Conservation (phyloP, 1,140 invertebrate genomes). For the Danaus melanippus region DNA sequence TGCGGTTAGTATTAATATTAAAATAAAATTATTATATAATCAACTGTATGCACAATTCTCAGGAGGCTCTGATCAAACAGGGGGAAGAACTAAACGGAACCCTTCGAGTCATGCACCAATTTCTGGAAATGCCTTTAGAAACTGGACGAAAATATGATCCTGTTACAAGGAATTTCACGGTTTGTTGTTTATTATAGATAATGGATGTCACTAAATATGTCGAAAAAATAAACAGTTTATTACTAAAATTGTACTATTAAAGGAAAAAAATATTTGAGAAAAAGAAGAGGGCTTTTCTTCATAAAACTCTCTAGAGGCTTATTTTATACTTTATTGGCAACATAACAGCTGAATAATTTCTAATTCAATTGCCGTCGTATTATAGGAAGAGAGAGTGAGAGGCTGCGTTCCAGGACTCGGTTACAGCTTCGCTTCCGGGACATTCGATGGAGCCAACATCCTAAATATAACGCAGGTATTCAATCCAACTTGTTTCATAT, state of each 20-base stretch:
- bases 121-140: slow-evolving; percentile 85
- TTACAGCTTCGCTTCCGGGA: slow-evolving; percentile 95
- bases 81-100: slow-evolving; percentile 79
- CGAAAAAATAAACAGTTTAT: no score
- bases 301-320: no score
- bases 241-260: no score
- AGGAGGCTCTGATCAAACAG: slow-evolving; percentile 39
- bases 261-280: no score
- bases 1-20: not conserved
- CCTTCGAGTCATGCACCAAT: slow-evolving; percentile 84
- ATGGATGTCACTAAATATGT: not conserved
- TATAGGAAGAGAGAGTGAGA: slow-evolving; percentile 68
- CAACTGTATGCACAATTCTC: slow-evolving; percentile 9
- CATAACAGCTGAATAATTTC: no score
- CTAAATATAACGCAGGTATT: slow-evolving; percentile 85
- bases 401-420: slow-evolving; percentile 91
- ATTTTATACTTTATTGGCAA: no score
- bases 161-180: slow-evolving; percentile 50
- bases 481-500: slow-evolving; percentile 2
- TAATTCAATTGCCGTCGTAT: slow-evolving; percentile 5
- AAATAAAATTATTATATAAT: not conserved
- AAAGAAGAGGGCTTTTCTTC: no score
- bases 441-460: slow-evolving; percentile 92
- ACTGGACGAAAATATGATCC: slow-evolving; percentile 74
- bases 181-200: slow-evolving; percentile 14